These are phyloP conservation scores for Caradrina kadenii DNA, from an alignment of 2,888 invertebrate genomes.

Conservation along the genomic window DNA sequence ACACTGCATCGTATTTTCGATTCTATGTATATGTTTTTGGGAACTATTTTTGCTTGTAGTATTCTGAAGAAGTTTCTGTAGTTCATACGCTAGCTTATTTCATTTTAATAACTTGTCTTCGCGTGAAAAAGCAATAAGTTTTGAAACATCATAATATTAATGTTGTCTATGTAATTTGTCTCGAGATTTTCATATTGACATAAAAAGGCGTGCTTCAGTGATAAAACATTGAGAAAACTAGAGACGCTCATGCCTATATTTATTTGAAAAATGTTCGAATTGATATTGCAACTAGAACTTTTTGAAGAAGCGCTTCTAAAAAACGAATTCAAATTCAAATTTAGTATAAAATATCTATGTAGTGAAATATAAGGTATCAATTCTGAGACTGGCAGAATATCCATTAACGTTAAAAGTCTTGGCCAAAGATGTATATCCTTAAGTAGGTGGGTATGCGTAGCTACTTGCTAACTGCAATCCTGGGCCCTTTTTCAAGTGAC, in stretches of 20 bases:
- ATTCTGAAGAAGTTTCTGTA: slow-evolving; percentile 2
- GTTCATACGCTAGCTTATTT: slow-evolving; percentile 11
- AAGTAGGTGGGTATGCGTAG: too few species aligned
- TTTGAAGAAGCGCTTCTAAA: too few species aligned
- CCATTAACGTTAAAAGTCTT: too few species aligned
- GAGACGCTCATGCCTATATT: neutral
- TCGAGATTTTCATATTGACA: neutral
- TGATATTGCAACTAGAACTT: neutral
- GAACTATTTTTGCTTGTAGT: slow-evolving; percentile 8
- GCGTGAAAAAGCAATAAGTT: slow-evolving; percentile 1
- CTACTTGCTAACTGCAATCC: too few species aligned
- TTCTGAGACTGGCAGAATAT: too few species aligned
- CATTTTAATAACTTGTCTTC: slow-evolving; percentile 4
- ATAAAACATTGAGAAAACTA: neutral
- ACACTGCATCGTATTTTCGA: slow-evolving; percentile 14
- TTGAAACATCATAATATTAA: neutral
- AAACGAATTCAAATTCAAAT: too few species aligned
- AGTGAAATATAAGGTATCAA: too few species aligned
- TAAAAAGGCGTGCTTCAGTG: neutral
- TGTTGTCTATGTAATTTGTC: neutral
- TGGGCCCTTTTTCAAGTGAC: too few species aligned
- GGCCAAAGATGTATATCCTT: too few species aligned
- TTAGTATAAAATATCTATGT: too few species aligned
- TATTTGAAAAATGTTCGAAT: neutral
- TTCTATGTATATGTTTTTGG: neutral